Percentiles rank a stretch among this genome's conserved stretches.
Conservation (phyloP, 1,140 invertebrate genomes). For the Belonocnema kinseyi region DNA sequence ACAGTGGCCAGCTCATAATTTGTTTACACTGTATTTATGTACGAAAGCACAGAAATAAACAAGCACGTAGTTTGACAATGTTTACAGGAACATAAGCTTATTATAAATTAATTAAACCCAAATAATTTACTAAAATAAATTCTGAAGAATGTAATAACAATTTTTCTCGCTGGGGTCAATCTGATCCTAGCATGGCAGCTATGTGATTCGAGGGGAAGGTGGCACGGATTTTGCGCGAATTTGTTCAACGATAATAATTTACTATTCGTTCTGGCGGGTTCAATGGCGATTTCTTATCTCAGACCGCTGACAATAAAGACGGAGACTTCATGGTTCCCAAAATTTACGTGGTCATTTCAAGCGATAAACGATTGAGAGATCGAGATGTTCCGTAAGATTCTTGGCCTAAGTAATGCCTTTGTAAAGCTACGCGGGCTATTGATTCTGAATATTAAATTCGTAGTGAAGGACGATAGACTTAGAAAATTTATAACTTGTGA, state of each 20-base stretch:
- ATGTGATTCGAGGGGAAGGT: no score
- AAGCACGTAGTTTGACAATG: no score
- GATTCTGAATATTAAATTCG: conserved; percentile 29
- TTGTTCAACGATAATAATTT: not conserved
- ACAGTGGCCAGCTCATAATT: no score
- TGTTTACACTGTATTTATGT: no score
- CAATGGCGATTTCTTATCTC: conserved; percentile 36
- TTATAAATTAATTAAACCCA: no score
- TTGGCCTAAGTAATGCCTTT: not conserved
- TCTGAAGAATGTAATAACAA: no score
- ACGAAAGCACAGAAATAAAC: no score
- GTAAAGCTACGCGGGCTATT: not conserved
- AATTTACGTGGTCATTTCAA: conserved; percentile 48
- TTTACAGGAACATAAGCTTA: no score
- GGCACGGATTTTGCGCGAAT: not conserved
- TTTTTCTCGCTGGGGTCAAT: no score
- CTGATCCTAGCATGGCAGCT: no score
- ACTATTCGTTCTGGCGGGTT: no score
- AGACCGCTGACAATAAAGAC: conserved; percentile 51
- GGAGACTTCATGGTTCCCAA: conserved; percentile 40
- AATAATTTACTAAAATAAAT: no score
- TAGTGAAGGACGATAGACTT: conserved; percentile 1
- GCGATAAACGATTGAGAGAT: conserved; percentile 47
- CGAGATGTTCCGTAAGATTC: conserved; percentile 41
- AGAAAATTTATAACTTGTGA: not conserved